phyloP scores from a whole-genome alignment of 2,888 invertebrate species.

The Paralinhomoeus sp. region DNA sequence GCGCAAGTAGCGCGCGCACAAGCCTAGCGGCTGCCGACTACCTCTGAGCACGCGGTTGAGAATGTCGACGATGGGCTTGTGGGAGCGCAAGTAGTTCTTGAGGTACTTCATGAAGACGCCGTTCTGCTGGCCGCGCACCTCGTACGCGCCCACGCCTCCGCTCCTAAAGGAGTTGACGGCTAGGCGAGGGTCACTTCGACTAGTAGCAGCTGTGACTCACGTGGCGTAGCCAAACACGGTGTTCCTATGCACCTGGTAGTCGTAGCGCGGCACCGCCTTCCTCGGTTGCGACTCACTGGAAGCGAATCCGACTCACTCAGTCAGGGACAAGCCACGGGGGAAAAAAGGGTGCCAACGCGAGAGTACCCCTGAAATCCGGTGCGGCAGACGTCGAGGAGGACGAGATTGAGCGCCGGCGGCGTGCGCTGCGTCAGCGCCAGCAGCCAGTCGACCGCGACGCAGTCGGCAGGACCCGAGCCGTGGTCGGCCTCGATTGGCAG shows the following conservation, averaged over 20 bases:
- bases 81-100: constrained; percentile 14
- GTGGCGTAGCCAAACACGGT: constrained; percentile 23
- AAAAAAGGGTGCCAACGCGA: too few species aligned
- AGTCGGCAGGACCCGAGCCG: constrained; percentile 19
- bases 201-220: constrained; percentile 7
- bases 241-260: constrained; percentile 15
- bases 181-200: too few species aligned
- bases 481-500: constrained; percentile 24
- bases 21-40: too few species aligned
- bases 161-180: constrained; percentile 12
- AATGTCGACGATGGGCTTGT: constrained; percentile 17
- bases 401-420: constrained; percentile 26
- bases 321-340: too few species aligned
- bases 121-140: constrained; percentile 22
- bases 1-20: too few species aligned
- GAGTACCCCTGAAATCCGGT: too few species aligned
- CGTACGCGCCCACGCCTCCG: constrained; percentile 24
- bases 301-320: too few species aligned
- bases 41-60: constrained; percentile 18
- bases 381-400: constrained; percentile 30
- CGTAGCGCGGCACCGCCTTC: constrained; percentile 14
- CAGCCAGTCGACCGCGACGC: constrained; percentile 24
- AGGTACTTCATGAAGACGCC: constrained; percentile 26
- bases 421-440: constrained; percentile 23
- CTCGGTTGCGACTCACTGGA: too few species aligned